Base-by-base conservation (phyloP, 2,888 invertebrate genomes). In the Leptopilina myrica region DNA sequence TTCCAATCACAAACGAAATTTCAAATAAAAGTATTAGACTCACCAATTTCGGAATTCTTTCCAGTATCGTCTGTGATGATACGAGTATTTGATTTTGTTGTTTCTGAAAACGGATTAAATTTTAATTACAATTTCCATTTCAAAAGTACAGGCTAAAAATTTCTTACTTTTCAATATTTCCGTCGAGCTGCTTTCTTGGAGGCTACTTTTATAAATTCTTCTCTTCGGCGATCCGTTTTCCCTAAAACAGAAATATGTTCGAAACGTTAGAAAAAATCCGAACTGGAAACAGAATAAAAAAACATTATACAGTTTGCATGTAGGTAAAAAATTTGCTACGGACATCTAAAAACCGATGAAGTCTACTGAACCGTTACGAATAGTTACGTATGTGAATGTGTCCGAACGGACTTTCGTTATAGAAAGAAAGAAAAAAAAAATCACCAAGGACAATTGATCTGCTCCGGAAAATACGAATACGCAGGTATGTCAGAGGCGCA, bases 151-250 rank as follows among this genome's bases (percentile, higher is more conserved):
- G 20, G 6, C n/a, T 12, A 62, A 64, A 59, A 66, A 2, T 79
- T 76, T 88, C 92, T 92, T 89, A 93, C 93, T 92, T 88, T 92
- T 93, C 15, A 93, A 86, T 33, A 92, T 93, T 87, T 93, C 93
- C 81, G 92, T 92, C 12, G 92, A 91, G 7, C 91, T 92, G 86
- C 92, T 93, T 82, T 92, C 92, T 83, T 93, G 93, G 53, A 92
- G 90, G 56, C 92, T 91, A 81, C 92, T 92, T 82, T 90, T 91
- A 84, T 91, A 91, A 78, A 91, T 91, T 82, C 92, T 89, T 86
- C 93, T 90, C 87, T 93, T 93, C 11, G 95, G 95, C 76, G 95
- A 95, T 88, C 94, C 93, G 87, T 93, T 93, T 92, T 95, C 95
- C 89, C 95, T 95, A 93, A 62, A 62, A 62, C 62, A 62, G 78